Percentiles rank a stretch among this genome's conserved stretches.
Conservation (phyloP, 2,797 vertebrate species). For the Denticeps clupeoides region DNA sequence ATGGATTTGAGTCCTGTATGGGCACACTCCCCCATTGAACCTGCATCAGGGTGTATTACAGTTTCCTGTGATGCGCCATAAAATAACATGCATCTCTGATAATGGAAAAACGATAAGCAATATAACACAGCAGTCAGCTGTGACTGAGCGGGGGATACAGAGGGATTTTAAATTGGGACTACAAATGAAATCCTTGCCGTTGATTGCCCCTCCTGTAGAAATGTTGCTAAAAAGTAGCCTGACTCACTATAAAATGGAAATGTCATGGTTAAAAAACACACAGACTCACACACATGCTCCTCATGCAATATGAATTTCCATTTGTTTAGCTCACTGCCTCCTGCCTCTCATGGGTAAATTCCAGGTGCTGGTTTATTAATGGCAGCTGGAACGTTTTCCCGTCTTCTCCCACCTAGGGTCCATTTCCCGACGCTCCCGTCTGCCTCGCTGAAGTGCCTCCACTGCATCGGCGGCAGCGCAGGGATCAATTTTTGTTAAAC, state of each 20-base stretch:
- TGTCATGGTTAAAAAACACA: constrained; percentile 37
- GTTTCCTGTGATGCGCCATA: background rate
- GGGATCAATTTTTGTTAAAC: constrained; percentile 21
- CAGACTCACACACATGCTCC: constrained; percentile 17
- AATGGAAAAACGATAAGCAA: constrained; percentile 4
- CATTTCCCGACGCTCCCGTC: background rate
- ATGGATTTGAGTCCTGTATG: background rate
- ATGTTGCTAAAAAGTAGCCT: constrained; percentile 35
- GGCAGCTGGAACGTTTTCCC: constrained; percentile 32
- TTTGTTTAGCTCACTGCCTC: constrained; percentile 42
- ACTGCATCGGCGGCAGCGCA: constrained; percentile 13
- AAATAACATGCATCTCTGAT: constrained; percentile 1
- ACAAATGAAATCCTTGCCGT: constrained; percentile 35
- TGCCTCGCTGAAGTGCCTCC: background rate
- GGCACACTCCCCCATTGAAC: background rate
- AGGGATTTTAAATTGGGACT: constrained; percentile 25
- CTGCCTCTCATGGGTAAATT: constrained; percentile 17
- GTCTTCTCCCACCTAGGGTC: constrained; percentile 13
- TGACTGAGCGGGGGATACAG: background rate
- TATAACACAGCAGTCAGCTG: background rate
- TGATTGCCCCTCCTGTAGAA: too few relatives aligned
- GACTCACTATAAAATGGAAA: constrained; percentile 54
- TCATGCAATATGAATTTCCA: constrained; percentile 55
- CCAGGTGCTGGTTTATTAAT: constrained; percentile 51
- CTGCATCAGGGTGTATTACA: background rate